A percentile compares a stretch with the other conserved stretches of the same genome.
Evolutionary conservation across 2,888 invertebrate species (phyloP).

Genomic region (Pomacea canaliculata): DNA sequence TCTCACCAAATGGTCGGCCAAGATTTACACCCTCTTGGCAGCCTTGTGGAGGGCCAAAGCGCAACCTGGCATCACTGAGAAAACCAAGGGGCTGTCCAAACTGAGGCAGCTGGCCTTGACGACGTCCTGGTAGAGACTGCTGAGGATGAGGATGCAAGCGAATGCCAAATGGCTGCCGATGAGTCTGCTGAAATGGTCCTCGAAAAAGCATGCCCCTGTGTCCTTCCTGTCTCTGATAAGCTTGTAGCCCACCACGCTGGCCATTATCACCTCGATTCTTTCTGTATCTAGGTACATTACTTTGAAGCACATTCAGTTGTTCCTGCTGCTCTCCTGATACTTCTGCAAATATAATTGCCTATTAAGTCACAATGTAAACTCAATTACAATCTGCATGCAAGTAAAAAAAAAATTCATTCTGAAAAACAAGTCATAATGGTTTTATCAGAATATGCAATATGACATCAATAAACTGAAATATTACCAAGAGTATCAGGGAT

Average conservation of each 20-base stretch:
- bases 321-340: conserved; percentile 23
- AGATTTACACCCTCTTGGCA: background rate
- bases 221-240: background rate
- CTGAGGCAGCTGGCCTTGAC: conserved; percentile 19
- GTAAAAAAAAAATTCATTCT: too few relatives aligned
- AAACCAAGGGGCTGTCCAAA: conserved; percentile 11
- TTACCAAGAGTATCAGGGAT: conserved; percentile 38
- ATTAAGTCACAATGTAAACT: too few relatives aligned
- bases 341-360: background rate
- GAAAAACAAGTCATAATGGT: too few relatives aligned
- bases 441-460: too few relatives aligned
- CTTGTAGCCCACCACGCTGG: conserved; percentile 13
- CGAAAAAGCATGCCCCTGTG: background rate
- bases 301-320: conserved; percentile 1
- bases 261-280: conserved; percentile 25
- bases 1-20: background rate
- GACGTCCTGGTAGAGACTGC: conserved; percentile 8
- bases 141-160: conserved; percentile 12
- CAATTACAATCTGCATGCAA: too few relatives aligned
- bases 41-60: too few relatives aligned
- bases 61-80: background rate
- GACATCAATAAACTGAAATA: background rate
- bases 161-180: conserved; percentile 2
- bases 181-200: background rate
- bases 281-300: background rate